Evolutionary conservation across 2,888 invertebrate genomes (phyloP).

Genomic region (Drosophila subsilvestris): DNA sequence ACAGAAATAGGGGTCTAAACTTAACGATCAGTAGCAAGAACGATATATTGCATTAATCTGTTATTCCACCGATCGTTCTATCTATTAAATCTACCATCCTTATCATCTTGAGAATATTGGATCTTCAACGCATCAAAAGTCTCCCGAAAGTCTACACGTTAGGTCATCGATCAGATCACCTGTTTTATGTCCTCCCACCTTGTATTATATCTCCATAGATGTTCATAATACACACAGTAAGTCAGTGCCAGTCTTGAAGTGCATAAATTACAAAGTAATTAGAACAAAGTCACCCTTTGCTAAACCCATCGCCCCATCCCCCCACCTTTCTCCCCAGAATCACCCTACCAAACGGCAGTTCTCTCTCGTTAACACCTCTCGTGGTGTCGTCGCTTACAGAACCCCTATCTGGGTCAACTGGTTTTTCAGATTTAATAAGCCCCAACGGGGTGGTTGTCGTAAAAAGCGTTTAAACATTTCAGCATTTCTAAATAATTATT

Average conservation of each 20-base stretch:
- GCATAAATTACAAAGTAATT: too few relatives aligned
- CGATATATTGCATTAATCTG: too few relatives aligned
- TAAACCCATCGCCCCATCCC: neutral
- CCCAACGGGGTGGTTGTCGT: slow-evolving; percentile 26
- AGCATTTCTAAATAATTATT: slow-evolving; percentile 51
- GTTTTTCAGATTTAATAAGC: slow-evolving; percentile 18
- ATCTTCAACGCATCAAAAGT: neutral
- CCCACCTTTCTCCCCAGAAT: neutral
- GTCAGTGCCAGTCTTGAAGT: too few relatives aligned
- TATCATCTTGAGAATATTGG: neutral
- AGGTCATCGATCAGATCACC: too few relatives aligned
- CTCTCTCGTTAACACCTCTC: neutral
- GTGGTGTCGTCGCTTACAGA: neutral
- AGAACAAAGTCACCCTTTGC: neutral
- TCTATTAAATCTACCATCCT: too few relatives aligned
- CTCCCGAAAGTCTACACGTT: too few relatives aligned
- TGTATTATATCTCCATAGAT: too few relatives aligned
- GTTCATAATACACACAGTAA: too few relatives aligned
- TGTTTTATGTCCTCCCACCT: too few relatives aligned
- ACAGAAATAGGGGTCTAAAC: too few relatives aligned
- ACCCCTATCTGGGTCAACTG: slow-evolving; percentile 41
- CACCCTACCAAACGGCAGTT: neutral
- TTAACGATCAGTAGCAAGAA: too few relatives aligned
- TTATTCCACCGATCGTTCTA: too few relatives aligned
- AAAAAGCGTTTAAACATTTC: slow-evolving; percentile 40